Percentiles rank a stretch among this genome's conserved stretches.
phyloP scores from a whole-genome alignment of 2,797 vertebrate species.

The Kryptolebias ocellatus region DNA sequence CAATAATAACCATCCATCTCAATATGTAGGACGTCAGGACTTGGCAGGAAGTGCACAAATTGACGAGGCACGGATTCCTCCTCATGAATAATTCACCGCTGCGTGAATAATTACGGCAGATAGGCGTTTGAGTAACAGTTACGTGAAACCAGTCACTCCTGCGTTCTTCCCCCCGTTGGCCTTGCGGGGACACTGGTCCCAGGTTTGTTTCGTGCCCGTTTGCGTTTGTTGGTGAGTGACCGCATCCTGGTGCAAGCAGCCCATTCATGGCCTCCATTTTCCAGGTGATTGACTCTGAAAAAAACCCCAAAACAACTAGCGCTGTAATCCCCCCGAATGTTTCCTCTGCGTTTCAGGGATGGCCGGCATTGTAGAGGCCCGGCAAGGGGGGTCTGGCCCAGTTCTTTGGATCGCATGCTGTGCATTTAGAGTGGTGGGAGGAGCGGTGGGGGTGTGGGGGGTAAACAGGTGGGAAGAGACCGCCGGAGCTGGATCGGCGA shows the following conservation, averaged over 20 bases:
- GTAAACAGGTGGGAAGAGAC: slow-evolving; percentile 76
- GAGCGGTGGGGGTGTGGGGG: slow-evolving; percentile 53
- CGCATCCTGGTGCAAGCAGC: slow-evolving; percentile 76
- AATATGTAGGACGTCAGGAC: slow-evolving; percentile 45
- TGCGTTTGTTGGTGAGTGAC: slow-evolving; percentile 62
- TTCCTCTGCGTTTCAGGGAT: slow-evolving; percentile 82
- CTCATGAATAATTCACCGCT: slow-evolving; percentile 57
- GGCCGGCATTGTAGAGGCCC: slow-evolving; percentile 75
- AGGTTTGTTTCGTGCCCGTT: slow-evolving; percentile 79
- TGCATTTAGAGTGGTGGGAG: slow-evolving; percentile 79
- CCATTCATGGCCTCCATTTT: slow-evolving; percentile 85
- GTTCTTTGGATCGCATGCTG: slow-evolving; percentile 84
- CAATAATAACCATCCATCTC: slow-evolving; percentile 56
- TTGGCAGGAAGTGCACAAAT: slow-evolving; percentile 38
- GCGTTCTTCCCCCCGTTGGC: too few species aligned
- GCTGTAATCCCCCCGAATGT: slow-evolving; percentile 86
- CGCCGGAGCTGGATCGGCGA: slow-evolving; percentile 31
- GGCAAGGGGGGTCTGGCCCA: slow-evolving; percentile 50
- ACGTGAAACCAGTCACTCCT: too few species aligned
- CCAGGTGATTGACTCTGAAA: slow-evolving; percentile 86
- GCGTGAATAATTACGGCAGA: slow-evolving; percentile 37
- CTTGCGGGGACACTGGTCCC: not conserved
- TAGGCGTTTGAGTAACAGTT: slow-evolving; percentile 44
- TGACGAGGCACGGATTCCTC: slow-evolving; percentile 28
- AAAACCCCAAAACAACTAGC: slow-evolving; percentile 50